Base-by-base conservation (phyloP, 1,140 invertebrate species). In the Microplitis mediator region DNA sequence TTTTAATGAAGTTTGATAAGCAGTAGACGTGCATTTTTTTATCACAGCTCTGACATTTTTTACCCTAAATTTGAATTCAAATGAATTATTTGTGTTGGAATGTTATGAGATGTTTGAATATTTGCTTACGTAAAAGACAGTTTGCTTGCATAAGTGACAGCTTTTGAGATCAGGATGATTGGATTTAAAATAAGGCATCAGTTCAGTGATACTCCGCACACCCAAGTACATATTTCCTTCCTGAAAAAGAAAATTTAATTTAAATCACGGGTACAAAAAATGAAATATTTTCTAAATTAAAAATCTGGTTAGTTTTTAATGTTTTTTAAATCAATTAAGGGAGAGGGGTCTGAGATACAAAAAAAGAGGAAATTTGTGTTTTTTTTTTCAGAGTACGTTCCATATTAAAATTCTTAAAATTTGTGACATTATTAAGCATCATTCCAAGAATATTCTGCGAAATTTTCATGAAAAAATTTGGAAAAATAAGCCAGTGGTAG, bases 111-210 rank as follows among this genome's bases (percentile, higher is more conserved):
- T 13, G 14, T 56, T 23, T 23, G 8, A 23, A 56, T 54, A 23
- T 13, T 13, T 9, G 5, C 60, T 64, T 39, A 64, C 62, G 32
- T 39, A 36, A 64, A 64, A 14, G 4, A 64, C 62, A 14, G 62
- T 64, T 34, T 64, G 11, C 35, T 64, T 64, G 35, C 62, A 64
- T 35, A 64, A 35, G 11, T 32, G 32, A 64, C 62, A 64, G 36
- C 3, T 64, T 13, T n/a, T 35, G 6, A 64, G n/a, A 64, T 64
- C 35, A 4, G 13, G 34, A 35, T 14, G n/a, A 4, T 64, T 3
- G 5, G 35, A 13, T 64, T n/a, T 64, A 8, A 64, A 64, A 9
- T 13, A 34, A 64, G 62, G 14, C 62, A 64, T 64, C n/a, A 64
- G 36, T n/a, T 64, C 62, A 13, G 13, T 34, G 13, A 64, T 36